Evolutionary conservation across 2,888 invertebrate species (phyloP).

Genomic region (Ctenicera cuprea): DNA sequence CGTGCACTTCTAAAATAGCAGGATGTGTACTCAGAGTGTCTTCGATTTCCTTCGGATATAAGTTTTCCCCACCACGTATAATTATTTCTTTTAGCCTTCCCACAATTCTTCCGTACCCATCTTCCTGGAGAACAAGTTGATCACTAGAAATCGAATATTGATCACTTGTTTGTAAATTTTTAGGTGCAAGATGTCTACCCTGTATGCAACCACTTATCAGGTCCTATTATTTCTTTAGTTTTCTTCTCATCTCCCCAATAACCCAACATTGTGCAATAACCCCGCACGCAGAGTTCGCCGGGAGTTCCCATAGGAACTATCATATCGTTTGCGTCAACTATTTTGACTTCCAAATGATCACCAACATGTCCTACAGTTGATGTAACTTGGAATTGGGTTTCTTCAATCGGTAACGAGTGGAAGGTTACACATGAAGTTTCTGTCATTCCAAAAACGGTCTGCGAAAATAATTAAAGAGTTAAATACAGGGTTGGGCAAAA

Average conservation of each 20-base stretch:
- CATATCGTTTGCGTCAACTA: constrained; percentile 78
- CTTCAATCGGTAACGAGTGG: constrained; percentile 73
- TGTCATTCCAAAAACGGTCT: constrained; percentile 79
- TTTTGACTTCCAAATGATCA: too few species aligned
- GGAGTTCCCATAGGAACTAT: constrained; percentile 81
- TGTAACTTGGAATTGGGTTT: constrained; percentile 72
- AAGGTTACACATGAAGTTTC: constrained; percentile 76
- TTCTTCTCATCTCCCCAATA: constrained; percentile 89
- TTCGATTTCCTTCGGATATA: constrained; percentile 90
- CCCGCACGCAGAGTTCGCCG: constrained; percentile 86
- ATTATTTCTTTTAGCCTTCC: constrained; percentile 88
- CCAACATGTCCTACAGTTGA: constrained; percentile 76
- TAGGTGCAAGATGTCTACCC: too few species aligned
- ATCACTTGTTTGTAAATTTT: too few species aligned
- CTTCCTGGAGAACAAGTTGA: constrained; percentile 79
- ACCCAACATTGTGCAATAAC: constrained; percentile 85
- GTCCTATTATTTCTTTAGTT: constrained; percentile 80
- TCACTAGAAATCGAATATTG: constrained; percentile 77
- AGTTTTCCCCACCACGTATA: constrained; percentile 88
- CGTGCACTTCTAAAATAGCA: constrained; percentile 83
- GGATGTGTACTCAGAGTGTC: constrained; percentile 85
- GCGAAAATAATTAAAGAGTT: neutral
- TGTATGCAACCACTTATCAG: constrained; percentile 86
- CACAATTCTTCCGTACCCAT: constrained; percentile 83
- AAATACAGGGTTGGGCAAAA: too few species aligned